Evolutionary conservation across 2,888 invertebrate genomes (phyloP), one percentile per base, ranked within the genome.

Genomic region (Yponomeuta sedellus): DNA sequence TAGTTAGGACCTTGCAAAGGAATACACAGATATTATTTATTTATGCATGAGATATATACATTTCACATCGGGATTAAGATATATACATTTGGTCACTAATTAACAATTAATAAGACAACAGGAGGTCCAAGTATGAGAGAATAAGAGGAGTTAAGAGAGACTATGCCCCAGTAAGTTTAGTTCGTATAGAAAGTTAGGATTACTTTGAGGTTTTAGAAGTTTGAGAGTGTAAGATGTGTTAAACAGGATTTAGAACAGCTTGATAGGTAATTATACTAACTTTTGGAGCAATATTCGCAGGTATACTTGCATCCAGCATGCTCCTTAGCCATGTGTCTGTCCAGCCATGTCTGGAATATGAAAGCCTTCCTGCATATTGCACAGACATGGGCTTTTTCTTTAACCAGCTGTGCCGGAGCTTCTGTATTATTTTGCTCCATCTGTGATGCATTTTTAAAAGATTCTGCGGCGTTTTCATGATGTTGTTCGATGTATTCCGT

Each of bases 271-370:
- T 4, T 25, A 68, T 65, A 79, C 84, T 79, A 73, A 89, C 90
- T 78, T 74, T 86, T 86, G 64, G 79, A 70, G 69, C 89, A 89
- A 40, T 82, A 74, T 44, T 73, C 25, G 71, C 90, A 90, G 10
- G 68, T 70, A 72, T 78, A 83, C 66, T 81, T 81, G 58, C 75
- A 76, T 0, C 78, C 79, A 0, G 76, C 75, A 68, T 88, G 88
- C 66, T 82, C 85, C 52, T 83, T 87, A 56, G 78, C 76, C 75
- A 88, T 78, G 65, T 90, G 89, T 67, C 85, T 87, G 28, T 72
- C 72, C 67, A 82, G 86, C 89, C 90, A 89, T 10, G 80, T 76
- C 66, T 85, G 83, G 0, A 86, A 84, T 3, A 71, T 76, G 68
- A 89, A 90, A 11, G 70, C 71, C 67, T 83, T 89, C 11, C 73